Percentiles rank a stretch among this genome's conserved stretches.
Conservation (phyloP, 1,140 invertebrate species). For the Scaptomyza montana region DNA sequence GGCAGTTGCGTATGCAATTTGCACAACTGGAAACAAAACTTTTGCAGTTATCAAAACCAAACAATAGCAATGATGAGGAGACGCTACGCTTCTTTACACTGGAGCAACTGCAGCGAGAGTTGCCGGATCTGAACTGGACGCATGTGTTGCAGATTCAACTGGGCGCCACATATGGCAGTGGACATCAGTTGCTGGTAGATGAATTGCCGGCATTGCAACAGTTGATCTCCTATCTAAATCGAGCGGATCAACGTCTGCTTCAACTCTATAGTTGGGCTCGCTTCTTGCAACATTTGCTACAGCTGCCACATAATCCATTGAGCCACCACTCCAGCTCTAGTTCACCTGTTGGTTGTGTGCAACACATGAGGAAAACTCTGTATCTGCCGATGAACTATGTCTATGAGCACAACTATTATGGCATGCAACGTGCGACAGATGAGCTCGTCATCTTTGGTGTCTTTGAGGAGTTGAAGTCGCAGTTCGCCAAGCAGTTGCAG, state of each 20-base stretch:
- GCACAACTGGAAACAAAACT: background rate
- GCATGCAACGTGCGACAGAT: slow-evolving; percentile 32
- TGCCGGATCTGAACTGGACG: slow-evolving; percentile 52
- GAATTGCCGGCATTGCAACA: slow-evolving; percentile 38
- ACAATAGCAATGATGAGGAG: slow-evolving; percentile 27
- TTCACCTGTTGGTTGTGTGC: slow-evolving; percentile 37
- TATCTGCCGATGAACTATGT: slow-evolving; percentile 70
- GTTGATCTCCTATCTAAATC: slow-evolving; percentile 42
- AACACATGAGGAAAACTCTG: slow-evolving; percentile 63
- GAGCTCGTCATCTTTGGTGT: slow-evolving; percentile 57
- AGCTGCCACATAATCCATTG: slow-evolving; percentile 62
- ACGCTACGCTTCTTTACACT: slow-evolving; percentile 22
- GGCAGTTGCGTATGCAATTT: slow-evolving; percentile 10
- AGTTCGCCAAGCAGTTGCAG: slow-evolving; percentile 39
- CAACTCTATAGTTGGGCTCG: slow-evolving; percentile 54
- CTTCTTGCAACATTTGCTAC: slow-evolving; percentile 49
- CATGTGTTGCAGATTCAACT: slow-evolving; percentile 36
- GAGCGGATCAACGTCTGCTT: slow-evolving; percentile 33
- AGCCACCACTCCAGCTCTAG: background rate
- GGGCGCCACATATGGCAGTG: slow-evolving; percentile 10
- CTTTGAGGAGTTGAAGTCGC: slow-evolving; percentile 52
- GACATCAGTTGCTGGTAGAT: slow-evolving; percentile 55
- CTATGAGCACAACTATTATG: slow-evolving; percentile 59
- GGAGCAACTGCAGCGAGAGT: slow-evolving; percentile 34
- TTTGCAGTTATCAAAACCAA: background rate